phyloP scores from a whole-genome alignment of 2,888 invertebrate species.

The Dasypolia templi region DNA sequence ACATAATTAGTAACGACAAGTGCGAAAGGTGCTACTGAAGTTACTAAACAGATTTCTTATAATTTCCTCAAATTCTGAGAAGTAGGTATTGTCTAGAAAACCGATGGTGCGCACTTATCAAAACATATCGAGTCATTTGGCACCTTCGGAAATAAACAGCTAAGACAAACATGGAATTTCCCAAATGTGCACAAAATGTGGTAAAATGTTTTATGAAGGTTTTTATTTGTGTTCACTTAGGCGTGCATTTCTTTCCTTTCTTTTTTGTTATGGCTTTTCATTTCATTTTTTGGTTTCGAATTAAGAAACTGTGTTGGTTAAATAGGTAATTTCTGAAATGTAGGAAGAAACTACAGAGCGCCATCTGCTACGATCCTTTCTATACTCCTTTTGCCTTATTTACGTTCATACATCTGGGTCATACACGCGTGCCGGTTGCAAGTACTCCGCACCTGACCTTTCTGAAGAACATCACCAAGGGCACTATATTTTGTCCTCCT shows the following conservation, averaged over 20 bases:
- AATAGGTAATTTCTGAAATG: background rate
- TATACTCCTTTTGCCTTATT: too few relatives aligned
- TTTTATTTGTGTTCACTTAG: background rate
- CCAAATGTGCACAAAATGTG: slow-evolving; percentile 10
- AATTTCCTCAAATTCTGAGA: background rate
- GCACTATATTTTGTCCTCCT: too few relatives aligned
- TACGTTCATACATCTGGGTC: too few relatives aligned
- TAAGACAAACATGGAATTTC: slow-evolving; percentile 23
- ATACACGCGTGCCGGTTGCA: too few relatives aligned
- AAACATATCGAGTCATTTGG: slow-evolving; percentile 12
- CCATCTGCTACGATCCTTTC: too few relatives aligned
- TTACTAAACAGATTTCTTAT: background rate
- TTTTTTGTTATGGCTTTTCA: background rate
- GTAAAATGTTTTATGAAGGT: background rate
- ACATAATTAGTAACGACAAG: background rate
- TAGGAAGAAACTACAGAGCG: too few relatives aligned
- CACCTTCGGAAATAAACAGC: slow-evolving; percentile 30
- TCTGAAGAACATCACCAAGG: too few relatives aligned
- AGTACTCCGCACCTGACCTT: too few relatives aligned
- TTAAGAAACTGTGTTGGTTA: background rate
- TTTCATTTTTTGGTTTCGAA: background rate
- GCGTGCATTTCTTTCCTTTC: background rate
- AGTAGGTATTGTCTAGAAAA: background rate
- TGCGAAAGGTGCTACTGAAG: background rate
- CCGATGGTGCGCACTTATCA: background rate